Evolutionary conservation across 2,113 vertebrate genomes (phyloP), one percentile per base, ranked within the genome.

Genomic region (Pica pica): DNA sequence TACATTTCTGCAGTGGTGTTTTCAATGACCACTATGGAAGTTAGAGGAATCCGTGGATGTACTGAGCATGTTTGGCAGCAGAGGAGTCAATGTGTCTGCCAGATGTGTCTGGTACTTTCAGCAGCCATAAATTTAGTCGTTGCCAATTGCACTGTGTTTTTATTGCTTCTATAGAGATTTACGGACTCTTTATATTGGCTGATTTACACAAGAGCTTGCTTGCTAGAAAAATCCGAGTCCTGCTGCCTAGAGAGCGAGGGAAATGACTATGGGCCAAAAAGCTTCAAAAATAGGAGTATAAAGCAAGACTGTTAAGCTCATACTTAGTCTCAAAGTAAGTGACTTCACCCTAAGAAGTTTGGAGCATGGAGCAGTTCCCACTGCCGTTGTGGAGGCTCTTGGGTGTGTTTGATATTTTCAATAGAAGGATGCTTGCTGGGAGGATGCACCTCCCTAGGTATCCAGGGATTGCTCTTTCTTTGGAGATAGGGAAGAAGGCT

Each of bases 101-200:
- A 94, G 87, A 92, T 93, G 90, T 88, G 65, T 92, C 67, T 86
- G 80, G 67, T 89, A 44, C 95, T 93, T 94, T 89, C 90, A 94
- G 67, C 83, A 78, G 78, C 68, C 47, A 71, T 95, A 96, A 94
- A 95, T 95, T 57, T 50, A 87, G 83, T 55, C 30, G 6, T 95
- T 95, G 83, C 93, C 95, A 96, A 55, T 94, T 96, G 87, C 73
- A 24, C 61, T 52, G 33, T 94, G 80, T 86, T 96, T 97, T 96
- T 96, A 94, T 95, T 95, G 77, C 90, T 94, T 93, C 83, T 94
- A 41, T 73, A 79, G 93, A 96, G 92, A 97, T 97, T 95, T 97
- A 94, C 6, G 13, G 87, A 95, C 92, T 95, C 87, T 95, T 96
- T 95, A 90, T 95, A 89, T 95, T 94, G 94, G 94, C 94, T 96